A percentile compares a stretch with the other conserved stretches of the same genome.
Evolutionary conservation across 2,113 vertebrate genomes (phyloP).

Genomic region (Ictalurus furcatus): DNA sequence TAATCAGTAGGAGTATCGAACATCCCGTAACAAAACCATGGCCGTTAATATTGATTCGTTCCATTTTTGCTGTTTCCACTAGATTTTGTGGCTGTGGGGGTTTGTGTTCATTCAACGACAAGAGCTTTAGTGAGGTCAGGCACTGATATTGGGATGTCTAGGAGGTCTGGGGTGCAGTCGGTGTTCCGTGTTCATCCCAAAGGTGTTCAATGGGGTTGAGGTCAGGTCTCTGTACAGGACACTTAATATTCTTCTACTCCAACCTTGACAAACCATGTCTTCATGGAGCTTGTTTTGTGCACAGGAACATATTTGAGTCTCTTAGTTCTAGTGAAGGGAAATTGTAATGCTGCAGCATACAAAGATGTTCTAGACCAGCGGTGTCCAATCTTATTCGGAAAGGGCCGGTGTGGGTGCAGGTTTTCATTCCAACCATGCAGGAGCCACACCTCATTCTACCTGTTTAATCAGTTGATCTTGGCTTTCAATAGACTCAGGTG

Average conservation of each 20-base stretch:
- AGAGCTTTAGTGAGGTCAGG: not conserved
- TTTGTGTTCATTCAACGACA: not conserved
- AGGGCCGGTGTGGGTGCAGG: too few relatives aligned
- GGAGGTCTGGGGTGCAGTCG: not conserved
- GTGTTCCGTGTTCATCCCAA: not conserved
- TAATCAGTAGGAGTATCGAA: not conserved
- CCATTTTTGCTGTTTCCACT: not conserved
- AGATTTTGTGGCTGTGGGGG: not conserved
- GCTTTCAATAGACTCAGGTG: too few relatives aligned
- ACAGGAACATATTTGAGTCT: not conserved
- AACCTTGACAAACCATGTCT: not conserved
- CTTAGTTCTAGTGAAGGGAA: not conserved
- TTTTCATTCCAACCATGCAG: too few relatives aligned
- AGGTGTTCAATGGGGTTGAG: not conserved
- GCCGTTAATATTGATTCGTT: not conserved
- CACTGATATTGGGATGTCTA: not conserved
- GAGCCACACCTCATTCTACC: too few relatives aligned
- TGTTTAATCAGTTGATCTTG: too few relatives aligned
- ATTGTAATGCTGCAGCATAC: not conserved
- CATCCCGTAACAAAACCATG: not conserved
- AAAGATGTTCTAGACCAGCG: not conserved
- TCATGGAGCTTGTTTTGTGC: not conserved
- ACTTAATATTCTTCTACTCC: not conserved
- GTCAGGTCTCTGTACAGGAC: not conserved
- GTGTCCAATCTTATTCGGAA: too few relatives aligned